Conservation (phyloP, 2,113 vertebrate genomes). For the Bostrychus sinensis region DNA sequence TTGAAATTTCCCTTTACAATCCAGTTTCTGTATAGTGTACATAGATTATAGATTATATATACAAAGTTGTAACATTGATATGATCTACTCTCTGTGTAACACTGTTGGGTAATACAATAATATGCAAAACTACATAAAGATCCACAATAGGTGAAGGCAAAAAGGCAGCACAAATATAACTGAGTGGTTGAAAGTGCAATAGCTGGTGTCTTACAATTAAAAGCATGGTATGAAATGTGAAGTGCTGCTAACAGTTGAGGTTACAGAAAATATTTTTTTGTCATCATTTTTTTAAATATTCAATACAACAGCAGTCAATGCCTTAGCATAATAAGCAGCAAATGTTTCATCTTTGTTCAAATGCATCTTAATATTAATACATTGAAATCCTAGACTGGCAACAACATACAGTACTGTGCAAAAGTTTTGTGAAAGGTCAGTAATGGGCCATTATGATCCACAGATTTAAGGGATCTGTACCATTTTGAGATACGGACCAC, state of each 20-base stretch:
- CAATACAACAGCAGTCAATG: constrained; percentile 34
- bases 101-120: constrained; percentile 47
- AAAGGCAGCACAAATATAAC: constrained; percentile 19
- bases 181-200: constrained; percentile 41
- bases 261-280: constrained; percentile 29
- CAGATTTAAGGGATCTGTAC: too few species aligned
- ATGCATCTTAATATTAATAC: constrained; percentile 42
- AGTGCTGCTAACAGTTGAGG: constrained; percentile 32
- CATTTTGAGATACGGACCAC: too few species aligned
- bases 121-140: constrained; percentile 16
- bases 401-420: constrained; percentile 14
- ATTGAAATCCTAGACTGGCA: constrained; percentile 33
- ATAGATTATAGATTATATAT: constrained; percentile 11
- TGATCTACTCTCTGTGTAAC: constrained; percentile 46
- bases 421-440: neutral
- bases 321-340: constrained; percentile 50
- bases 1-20: constrained; percentile 73
- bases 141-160: constrained; percentile 22
- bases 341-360: constrained; percentile 39
- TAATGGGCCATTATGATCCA: too few species aligned
- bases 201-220: constrained; percentile 31
- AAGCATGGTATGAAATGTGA: constrained; percentile 26
- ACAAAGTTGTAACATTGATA: constrained; percentile 37
- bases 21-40: constrained; percentile 47
- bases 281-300: constrained; percentile 21